Evolutionary conservation across 2,797 vertebrate species (phyloP), one percentile per base, ranked within the genome.

Genomic region (Otolemur crassicaudatus): DNA sequence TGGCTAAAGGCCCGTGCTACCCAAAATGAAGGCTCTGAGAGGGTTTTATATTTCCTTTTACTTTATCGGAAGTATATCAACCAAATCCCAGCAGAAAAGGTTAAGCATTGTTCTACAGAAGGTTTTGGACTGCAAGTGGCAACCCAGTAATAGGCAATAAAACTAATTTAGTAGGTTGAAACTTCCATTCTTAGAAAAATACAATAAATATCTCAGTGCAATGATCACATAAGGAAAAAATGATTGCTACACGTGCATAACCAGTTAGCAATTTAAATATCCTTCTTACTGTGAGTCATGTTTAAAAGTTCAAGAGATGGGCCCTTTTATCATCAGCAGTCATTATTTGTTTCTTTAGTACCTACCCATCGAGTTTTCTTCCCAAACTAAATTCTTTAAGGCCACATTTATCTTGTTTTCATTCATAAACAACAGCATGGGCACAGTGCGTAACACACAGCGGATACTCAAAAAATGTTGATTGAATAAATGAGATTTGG

Each of bases 141-240:
- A 95, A 84, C 27, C 77, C 31, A 31, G 61, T 53, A 96, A 40
- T 20, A 93, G 70, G 49, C 49, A 93, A 90, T 49, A 92, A 86
- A 95, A 92, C 83, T 90, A 94, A 92, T 76, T 79, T 70, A 83
- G 37, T 92, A 88, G 37, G 7, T 37, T 87, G 11, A 56, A 90
- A 90, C 49, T 70, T 84, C 56, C 46, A 37, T 84, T 58, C 89
- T 90, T n/a, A 60, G 37, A 83, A 75, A 82, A 91, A 87, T 46
- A 60, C 29, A 92, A 95, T 91, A 83, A 95, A 97, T 88, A 61
- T 19, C 43, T 46, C 63, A 69, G 60, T 77, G 3, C n/a, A 86
- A 40, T 49, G 10, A 79, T 72, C 11, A 90, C 23, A 81, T 19
- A 73, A 70, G 58, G 17, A 92, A 53, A 96, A 94, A 94, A 65